Evolutionary conservation across 2,113 vertebrate species (phyloP).

Genomic region (Lophius piscatorius): DNA sequence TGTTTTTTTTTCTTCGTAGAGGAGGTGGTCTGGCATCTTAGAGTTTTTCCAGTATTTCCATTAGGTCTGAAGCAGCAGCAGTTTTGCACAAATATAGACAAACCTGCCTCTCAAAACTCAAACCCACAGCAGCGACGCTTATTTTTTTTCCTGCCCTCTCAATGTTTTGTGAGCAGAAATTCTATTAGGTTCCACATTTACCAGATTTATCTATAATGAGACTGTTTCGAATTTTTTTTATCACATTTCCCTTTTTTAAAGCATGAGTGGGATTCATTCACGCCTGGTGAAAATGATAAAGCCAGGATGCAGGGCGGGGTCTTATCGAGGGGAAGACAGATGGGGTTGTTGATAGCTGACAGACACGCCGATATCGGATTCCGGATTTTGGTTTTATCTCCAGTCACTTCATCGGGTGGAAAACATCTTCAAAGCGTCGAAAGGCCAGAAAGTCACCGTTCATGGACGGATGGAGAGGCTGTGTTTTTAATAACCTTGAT

Average conservation of each 20-base stretch:
- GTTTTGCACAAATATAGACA: slow-evolving; percentile 13
- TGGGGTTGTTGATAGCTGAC: slow-evolving; percentile 83
- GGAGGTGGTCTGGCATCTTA: background rate
- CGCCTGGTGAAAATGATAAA: slow-evolving; percentile 59
- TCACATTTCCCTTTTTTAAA: slow-evolving; percentile 54
- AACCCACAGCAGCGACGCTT: background rate
- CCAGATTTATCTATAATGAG: slow-evolving; percentile 70
- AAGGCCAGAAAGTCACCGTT: slow-evolving; percentile 71
- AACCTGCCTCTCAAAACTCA: slow-evolving; percentile 17
- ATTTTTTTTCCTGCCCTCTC: slow-evolving; percentile 35
- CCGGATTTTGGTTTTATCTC: slow-evolving; percentile 78
- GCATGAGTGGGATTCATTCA: slow-evolving; percentile 57
- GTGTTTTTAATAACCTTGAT: slow-evolving; percentile 73
- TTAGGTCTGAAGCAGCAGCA: background rate
- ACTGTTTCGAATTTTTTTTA: slow-evolving; percentile 58
- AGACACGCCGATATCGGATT: slow-evolving; percentile 81
- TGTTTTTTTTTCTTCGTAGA: slow-evolving; percentile 4
- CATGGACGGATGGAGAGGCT: slow-evolving; percentile 61
- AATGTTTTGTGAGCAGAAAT: slow-evolving; percentile 48
- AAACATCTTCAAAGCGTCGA: slow-evolving; percentile 79
- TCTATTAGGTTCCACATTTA: slow-evolving; percentile 65
- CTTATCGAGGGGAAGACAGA: slow-evolving; percentile 81
- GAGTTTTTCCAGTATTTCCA: slow-evolving; percentile 1
- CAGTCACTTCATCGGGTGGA: slow-evolving; percentile 71
- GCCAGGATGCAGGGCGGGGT: slow-evolving; percentile 49